Base-by-base conservation (phyloP, 2,113 vertebrate genomes). In the Phyllostomus discolor region DNA sequence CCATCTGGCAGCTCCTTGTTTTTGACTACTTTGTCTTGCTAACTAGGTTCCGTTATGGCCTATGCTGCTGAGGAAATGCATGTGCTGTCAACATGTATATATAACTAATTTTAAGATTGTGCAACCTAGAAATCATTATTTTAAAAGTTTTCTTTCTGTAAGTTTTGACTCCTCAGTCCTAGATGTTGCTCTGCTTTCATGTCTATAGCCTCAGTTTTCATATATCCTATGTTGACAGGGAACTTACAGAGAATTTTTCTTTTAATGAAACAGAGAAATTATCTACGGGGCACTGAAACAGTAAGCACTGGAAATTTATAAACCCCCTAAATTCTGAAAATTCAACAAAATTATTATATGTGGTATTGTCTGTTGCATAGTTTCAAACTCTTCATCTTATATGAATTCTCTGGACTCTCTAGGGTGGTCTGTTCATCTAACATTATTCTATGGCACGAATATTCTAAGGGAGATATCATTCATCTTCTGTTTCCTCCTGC, bases 1-100 rank as follows among this genome's bases (percentile, higher is more conserved):
- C 97, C 96, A 96, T 96, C 96, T 97, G 97, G 91, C 90, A 59
- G 73, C 80, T 87, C 87, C 93, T 67, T 91, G 80, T 94, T 92
- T 96, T 88, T 87, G 91, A 94, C 93, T 89, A 89, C 97, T 96
- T 95, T 97, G 97, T 98, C 95, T 97, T 97, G 95, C 86, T 97
- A 97, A 97, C 96, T 95, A 96, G 95, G 79, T 70, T 93, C 93
- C 87, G 95, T 93, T 93, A 96, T 83, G 93, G 95, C 91, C 76
- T 91, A 19, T 76, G 89, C 93, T 91, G 91, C 93, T 87, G 88
- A 86, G 89, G 88, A 96, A 97, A 83, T 89, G 20, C 28, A 10
- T 91, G 73, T 95, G 89, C 95, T 94, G 72, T 96, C 95, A 96
- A 82, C 35, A 84, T 72, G 64, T 59, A 91, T 75, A 79, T 81